Evolutionary conservation across 2,113 vertebrate genomes (phyloP).

Genomic region (Cephalopterus ornatus): DNA sequence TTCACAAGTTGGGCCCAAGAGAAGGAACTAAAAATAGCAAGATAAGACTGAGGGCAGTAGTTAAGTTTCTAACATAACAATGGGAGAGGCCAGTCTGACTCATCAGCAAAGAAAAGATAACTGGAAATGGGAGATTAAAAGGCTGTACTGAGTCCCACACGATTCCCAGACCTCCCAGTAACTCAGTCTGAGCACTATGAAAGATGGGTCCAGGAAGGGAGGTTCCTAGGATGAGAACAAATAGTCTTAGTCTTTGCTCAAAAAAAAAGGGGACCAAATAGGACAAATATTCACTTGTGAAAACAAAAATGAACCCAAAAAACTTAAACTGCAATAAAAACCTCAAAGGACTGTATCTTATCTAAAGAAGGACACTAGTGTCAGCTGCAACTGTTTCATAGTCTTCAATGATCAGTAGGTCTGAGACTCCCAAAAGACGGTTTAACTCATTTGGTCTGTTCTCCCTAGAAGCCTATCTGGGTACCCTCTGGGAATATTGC

Average conservation of each 20-base stretch:
- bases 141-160: background rate
- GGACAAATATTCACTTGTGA: background rate
- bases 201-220: background rate
- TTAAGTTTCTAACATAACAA: background rate
- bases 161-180: background rate
- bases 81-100: background rate
- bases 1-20: background rate
- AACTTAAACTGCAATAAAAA: background rate
- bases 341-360: background rate
- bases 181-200: background rate
- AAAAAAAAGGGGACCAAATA: background rate
- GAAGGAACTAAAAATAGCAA: background rate
- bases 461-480: background rate
- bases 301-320: background rate
- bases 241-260: background rate
- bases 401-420: background rate
- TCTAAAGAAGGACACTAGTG: background rate
- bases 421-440: background rate
- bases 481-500: background rate
- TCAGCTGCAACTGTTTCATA: background rate
- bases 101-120: conserved; percentile 13
- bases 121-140: background rate
- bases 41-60: background rate
- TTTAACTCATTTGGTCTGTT: background rate
- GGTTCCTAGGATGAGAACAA: background rate